Evolutionary conservation across 2,797 vertebrate genomes (phyloP), one percentile per base, ranked within the genome.

Genomic region (Poecilia gillii): DNA sequence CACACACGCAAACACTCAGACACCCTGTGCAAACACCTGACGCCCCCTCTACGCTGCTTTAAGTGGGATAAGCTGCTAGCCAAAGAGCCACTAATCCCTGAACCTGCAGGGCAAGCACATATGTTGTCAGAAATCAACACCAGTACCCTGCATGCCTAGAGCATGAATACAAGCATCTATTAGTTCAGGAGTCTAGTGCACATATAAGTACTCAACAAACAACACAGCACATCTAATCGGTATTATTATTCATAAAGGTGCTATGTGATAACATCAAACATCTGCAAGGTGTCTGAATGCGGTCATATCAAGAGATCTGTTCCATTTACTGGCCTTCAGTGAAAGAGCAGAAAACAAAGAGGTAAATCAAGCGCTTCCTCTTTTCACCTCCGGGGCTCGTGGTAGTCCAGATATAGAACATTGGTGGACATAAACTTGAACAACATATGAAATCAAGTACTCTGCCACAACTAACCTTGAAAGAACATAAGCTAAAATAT

Each of bases 51-150:
- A 55, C 62, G 6, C 72, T 0, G 51, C 66, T 85, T 81, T 11
- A 43, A 83, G 46, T 33, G 64, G 73, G 46, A 84, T 85, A 76
- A 88, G 73, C 82, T 68, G 18, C 76, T 6, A 20, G 8, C 82
- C 70, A 80, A 80, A 84, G 36, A 79, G 53, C 20, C 72, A 77
- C 43, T 85, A 81, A 88, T 89, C 83, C 81, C 62, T 72, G 55
- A 74, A 66, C 31, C 78, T 83, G 83, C 79, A 76, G 53, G 55
- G 72, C 18, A 62, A 62, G 79, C 81, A 84, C 70, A 75, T 82
- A 78, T 51, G 51, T 73, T 57, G 41, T 76, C 73, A 84, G 43
- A 68, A 55, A 75, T 70, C 3, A n/a, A 43, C 75, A 74, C 28
- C 0, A 51, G 31, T 57, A 25, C 55, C 3, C 25, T 5, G 8